phyloP scores from a whole-genome alignment of 2,797 vertebrate genomes.

The Hemitrygon akajei region DNA sequence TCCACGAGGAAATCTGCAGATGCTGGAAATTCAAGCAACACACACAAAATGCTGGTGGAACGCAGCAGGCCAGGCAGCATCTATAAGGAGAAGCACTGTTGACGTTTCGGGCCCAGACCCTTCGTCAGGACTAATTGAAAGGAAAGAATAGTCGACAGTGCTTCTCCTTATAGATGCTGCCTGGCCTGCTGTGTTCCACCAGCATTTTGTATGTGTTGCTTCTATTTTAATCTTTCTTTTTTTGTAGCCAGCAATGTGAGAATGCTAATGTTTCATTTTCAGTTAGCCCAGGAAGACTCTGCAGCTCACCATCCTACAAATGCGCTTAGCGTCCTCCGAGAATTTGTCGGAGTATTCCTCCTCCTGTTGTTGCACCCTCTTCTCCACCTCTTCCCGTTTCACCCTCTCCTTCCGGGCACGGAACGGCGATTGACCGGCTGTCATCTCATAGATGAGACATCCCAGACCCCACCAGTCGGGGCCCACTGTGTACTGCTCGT shows the following conservation, averaged over 20 bases:
- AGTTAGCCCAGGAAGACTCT: background rate
- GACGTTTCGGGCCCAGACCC: too few relatives aligned
- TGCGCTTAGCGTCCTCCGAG: constrained; percentile 46
- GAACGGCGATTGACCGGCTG: constrained; percentile 59
- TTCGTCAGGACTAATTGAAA: too few relatives aligned
- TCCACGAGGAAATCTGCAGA: too few relatives aligned
- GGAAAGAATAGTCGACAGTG: too few relatives aligned
- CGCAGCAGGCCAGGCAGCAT: too few relatives aligned
- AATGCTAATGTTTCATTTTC: fast-evolving
- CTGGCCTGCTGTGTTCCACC: too few relatives aligned
- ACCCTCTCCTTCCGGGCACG: constrained; percentile 54
- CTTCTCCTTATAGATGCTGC: too few relatives aligned
- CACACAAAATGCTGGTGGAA: too few relatives aligned
- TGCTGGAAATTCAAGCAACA: too few relatives aligned
- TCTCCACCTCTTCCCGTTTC: constrained; percentile 61
- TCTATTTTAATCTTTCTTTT: fast-evolving
- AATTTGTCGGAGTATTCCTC: constrained; percentile 58
- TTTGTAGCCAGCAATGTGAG: background rate
- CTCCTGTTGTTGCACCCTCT: constrained; percentile 51
- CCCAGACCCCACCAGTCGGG: constrained; percentile 81
- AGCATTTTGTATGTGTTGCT: too few relatives aligned
- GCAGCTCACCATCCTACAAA: constrained; percentile 63
- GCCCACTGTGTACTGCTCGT: constrained; percentile 57
- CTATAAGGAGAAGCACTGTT: too few relatives aligned
- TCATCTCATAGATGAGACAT: constrained; percentile 80